These are phyloP conservation scores for Talpa occidentalis DNA, from an alignment of 2,113 vertebrate genomes.

Conservation along the genomic window DNA sequence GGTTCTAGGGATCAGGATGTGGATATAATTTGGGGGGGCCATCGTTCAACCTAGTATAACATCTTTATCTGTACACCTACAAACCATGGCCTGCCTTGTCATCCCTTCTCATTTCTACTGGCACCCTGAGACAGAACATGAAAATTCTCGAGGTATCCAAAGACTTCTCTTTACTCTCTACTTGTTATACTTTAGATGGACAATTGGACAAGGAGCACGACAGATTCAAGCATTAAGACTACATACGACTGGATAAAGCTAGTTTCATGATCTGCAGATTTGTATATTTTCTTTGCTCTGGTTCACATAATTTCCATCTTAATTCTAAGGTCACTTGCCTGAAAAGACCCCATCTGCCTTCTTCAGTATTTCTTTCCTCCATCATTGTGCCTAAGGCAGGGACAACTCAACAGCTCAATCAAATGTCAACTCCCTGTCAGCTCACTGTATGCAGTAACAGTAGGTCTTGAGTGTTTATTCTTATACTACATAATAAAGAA, in stretches of 20 bases:
- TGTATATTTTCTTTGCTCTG: conserved; percentile 32
- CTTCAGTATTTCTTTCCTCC: conserved; percentile 26
- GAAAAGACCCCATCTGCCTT: conserved; percentile 27
- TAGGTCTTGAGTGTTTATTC: conserved; percentile 59
- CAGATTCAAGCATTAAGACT: not conserved
- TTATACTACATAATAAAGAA: conserved; percentile 65
- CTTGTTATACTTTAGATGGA: not conserved
- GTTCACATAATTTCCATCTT: conserved; percentile 53
- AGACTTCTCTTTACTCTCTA: conserved; percentile 6
- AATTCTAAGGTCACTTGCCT: conserved; percentile 1
- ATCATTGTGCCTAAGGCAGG: conserved; percentile 56
- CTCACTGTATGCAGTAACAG: not conserved
- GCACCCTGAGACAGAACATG: not conserved
- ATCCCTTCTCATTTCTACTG: not conserved
- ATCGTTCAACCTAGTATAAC: not conserved
- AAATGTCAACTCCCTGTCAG: conserved; percentile 58
- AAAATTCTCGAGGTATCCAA: not conserved
- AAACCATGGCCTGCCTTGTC: not conserved
- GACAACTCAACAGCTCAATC: conserved; percentile 50
- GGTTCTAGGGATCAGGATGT: not conserved
- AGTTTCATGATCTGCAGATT: not conserved
- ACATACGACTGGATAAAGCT: not conserved
- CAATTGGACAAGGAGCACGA: not conserved
- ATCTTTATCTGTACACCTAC: not conserved
- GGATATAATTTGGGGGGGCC: not conserved